Evolutionary conservation across 2,113 vertebrate genomes (phyloP), one percentile per base, ranked within the genome.

Genomic region (Suricata suricatta): DNA sequence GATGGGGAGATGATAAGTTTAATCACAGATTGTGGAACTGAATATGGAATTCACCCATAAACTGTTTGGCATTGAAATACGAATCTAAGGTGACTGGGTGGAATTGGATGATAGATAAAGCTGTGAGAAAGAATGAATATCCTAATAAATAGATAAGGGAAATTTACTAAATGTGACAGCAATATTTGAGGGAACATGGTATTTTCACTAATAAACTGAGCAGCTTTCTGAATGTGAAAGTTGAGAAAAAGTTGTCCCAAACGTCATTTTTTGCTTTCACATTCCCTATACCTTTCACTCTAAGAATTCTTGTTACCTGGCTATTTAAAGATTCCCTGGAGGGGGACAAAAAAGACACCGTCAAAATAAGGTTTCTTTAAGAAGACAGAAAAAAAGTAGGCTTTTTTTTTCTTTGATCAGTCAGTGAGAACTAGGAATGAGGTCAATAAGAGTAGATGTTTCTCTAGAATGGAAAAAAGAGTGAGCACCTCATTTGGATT

Each of bases 271-370:
- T 60, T 27, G n/a, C 38, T 87, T 54, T 79, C 93, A 82, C 1
- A 16, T 29, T 83, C 16, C 81, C 16, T 50, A 31, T 86, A 16
- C 31, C 31, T 33, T 57, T 92, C 13, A 50, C 38, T 68, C n/a
- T 64, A 64, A 79, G 47, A 38, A 74, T 95, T 88, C 69, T 82
- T 76, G 25, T 79, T 74, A 68, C 54, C 50, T 93, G 82, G 60
- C 29, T 89, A 71, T 71, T 96, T 90, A 93, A 68, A 96, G 86
- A 93, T 63, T 74, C 60, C 66, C 63, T 17, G 27, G 10, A 76
- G n/a, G 57, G 57, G 57, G 54, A 12, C 16, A 63, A 54, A 60
- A 81, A 93, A 60, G 29, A 21, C 57, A 68, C 17, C 86, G 44
- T 93, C 74, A 93, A 82, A 89, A 93, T 66, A 80, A 1, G 29